These are phyloP conservation scores for Dendronephthya gigantea DNA, from an alignment of 64 coral and sea anemone genomes.

Conservation along the genomic window DNA sequence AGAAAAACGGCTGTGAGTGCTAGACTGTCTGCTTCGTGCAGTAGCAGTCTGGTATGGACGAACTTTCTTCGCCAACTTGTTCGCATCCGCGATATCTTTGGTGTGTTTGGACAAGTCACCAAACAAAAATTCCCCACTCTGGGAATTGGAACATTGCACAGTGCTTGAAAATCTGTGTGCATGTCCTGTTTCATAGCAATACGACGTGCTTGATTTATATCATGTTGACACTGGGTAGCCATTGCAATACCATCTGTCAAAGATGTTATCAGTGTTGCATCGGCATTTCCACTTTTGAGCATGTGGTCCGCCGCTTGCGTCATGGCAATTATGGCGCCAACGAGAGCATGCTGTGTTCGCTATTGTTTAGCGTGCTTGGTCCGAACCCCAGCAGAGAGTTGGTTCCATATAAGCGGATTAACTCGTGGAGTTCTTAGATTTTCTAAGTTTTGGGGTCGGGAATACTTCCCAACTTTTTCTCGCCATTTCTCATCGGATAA, in stretches of 20 bases:
- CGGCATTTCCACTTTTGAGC: background rate
- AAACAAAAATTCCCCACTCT: background rate
- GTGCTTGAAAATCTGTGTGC: too few relatives aligned
- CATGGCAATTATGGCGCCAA: conserved; percentile 28
- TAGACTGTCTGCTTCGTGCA: background rate
- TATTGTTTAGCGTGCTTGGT: conserved; percentile 32
- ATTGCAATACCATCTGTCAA: background rate
- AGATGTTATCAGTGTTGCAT: too few relatives aligned
- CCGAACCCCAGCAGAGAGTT: conserved; percentile 1
- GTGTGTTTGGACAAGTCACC: background rate
- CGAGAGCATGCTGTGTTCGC: conserved; percentile 22
- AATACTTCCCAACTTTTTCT: conserved; percentile 1
- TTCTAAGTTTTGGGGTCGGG: conserved; percentile 22
- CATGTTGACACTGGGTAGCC: background rate
- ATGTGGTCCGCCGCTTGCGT: conserved; percentile 24
- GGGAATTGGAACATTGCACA: too few relatives aligned
- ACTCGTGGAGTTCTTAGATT: conserved; percentile 25
- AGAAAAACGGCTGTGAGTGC: background rate
- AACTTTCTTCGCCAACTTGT: background rate
- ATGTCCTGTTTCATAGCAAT: background rate
- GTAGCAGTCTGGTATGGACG: background rate
- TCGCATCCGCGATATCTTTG: background rate
- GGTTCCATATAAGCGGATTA: conserved; percentile 31
- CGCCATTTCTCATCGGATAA: conserved; percentile 3
- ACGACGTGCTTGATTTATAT: background rate